A percentile compares a stretch with the other conserved stretches of the same genome.
phyloP scores from a whole-genome alignment of 2,797 vertebrate genomes.

The Eulemur mongoz region DNA sequence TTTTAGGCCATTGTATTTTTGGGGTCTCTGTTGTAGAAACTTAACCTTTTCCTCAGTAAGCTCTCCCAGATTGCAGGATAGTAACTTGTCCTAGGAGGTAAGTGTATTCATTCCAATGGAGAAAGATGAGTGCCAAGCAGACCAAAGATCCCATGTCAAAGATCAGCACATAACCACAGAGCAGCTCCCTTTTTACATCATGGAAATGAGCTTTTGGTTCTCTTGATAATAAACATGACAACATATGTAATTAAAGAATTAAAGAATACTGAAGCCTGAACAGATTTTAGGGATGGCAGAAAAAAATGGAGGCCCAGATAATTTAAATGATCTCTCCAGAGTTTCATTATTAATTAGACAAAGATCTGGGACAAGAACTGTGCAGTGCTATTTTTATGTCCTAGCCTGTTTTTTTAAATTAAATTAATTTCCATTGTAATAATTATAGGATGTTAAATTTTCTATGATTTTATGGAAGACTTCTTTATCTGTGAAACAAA shows the following conservation, averaged over 20 bases:
- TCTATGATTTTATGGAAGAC: neutral
- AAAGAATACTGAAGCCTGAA: constrained; percentile 9
- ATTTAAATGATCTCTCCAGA: neutral
- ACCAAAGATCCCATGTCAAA: neutral
- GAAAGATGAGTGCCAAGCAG: neutral
- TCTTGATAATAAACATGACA: constrained; percentile 31
- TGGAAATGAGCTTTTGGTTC: neutral
- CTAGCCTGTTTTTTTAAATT: neutral
- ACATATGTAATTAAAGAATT: constrained; percentile 34
- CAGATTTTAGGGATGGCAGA: neutral
- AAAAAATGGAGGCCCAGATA: neutral
- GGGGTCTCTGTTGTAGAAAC: neutral
- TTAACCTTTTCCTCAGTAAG: neutral
- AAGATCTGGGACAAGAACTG: neutral
- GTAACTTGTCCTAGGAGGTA: neutral
- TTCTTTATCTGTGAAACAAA: neutral
- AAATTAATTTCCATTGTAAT: neutral
- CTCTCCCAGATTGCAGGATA: neutral
- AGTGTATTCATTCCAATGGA: neutral
- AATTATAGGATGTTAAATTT: constrained; percentile 6
- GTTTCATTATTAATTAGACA: neutral
- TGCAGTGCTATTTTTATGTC: neutral
- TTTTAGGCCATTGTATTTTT: neutral
- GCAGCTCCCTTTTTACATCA: neutral
- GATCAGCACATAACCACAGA: neutral